Base-by-base conservation (phyloP, 2,888 invertebrate genomes). In the Drosophila niveifrons region DNA sequence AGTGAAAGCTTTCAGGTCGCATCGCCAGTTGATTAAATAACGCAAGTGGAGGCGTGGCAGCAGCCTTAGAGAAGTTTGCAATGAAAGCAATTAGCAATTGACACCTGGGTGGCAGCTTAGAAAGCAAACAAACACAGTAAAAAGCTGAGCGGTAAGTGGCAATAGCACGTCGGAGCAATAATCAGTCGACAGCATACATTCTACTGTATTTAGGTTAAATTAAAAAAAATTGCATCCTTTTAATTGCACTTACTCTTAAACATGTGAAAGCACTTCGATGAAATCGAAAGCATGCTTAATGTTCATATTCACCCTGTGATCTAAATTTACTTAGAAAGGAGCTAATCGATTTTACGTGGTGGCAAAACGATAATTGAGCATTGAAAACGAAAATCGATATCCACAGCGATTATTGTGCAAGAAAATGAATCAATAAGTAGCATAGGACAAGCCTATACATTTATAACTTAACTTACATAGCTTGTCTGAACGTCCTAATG, bases 41-140 rank as follows among this genome's bases (percentile, higher is more conserved):
- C 57, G 13, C 64, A 4, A 58, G 57, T 17, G 50, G 39, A 17
- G 47, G 63, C 47, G 36, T 55, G 28, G 52, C 51, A 28, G 23
- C 41, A 17, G 43, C 53, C 13, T 18, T 15, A 29, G 48, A 57
- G 72, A 56, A 17, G 23, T 55, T 59, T 44, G 15, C 47, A 63
- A 46, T 29, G 61, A 62, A 76, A 64, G 64, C 73, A 72, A 75
- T 75, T 76, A 72, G 68, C 64, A 76, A 76, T 75, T 68, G 74
- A 69, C 69, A 73, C 65, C 46, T 61, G 69, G 52, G 29, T 69
- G 74, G 63, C 58, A 68, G 51, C 58, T 56, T 56, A 61, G 62
- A 51, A 23, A 59, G 52, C 31, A 65, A 43, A 52, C 47, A 52
- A 52, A 52, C 29, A 43, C 34, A 39, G 18, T 50, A 39, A 44